These are phyloP conservation scores for Tenebrosternarchus preto DNA, from an alignment of 2,113 vertebrate genomes.

Conservation along the genomic window DNA sequence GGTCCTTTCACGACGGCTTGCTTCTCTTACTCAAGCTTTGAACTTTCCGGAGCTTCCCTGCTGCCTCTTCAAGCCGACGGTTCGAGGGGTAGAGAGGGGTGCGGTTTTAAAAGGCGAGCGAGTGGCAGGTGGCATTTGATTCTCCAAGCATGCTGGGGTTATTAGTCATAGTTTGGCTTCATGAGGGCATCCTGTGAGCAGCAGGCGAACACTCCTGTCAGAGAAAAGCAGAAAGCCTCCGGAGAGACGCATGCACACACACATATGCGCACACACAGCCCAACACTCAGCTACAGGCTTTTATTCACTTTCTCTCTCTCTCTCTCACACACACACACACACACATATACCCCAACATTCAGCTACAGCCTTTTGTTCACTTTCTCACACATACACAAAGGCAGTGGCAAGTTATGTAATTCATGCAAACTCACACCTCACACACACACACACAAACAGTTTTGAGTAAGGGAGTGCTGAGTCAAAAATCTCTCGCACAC, in stretches of 20 bases:
- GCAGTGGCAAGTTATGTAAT: neutral
- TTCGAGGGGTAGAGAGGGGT: neutral
- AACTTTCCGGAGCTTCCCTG: neutral
- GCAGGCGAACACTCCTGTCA: slow-evolving; percentile 11
- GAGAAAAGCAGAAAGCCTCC: neutral
- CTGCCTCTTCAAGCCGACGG: neutral
- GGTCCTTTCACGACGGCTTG: too few species aligned
- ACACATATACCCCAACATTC: slow-evolving; percentile 7
- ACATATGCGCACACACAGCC: neutral
- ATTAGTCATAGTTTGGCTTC: slow-evolving; percentile 46
- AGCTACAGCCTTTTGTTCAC: too few species aligned
- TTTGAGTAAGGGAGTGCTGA: slow-evolving; percentile 13
- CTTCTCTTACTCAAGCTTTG: too few species aligned
- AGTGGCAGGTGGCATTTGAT: slow-evolving; percentile 43
- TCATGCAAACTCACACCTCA: slow-evolving; percentile 8
- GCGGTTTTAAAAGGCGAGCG: slow-evolving; percentile 19
- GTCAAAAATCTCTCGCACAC: slow-evolving; percentile 15
- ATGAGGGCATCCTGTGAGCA: slow-evolving; percentile 35
- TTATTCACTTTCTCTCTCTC: neutral
- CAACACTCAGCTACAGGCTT: neutral
- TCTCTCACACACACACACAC: neutral
- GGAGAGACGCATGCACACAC: slow-evolving; percentile 4
- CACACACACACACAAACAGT: neutral
- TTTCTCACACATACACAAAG: neutral
- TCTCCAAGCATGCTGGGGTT: slow-evolving; percentile 34